Conservation (phyloP, 2,888 invertebrate genomes). For the Athrips mouffetella region DNA sequence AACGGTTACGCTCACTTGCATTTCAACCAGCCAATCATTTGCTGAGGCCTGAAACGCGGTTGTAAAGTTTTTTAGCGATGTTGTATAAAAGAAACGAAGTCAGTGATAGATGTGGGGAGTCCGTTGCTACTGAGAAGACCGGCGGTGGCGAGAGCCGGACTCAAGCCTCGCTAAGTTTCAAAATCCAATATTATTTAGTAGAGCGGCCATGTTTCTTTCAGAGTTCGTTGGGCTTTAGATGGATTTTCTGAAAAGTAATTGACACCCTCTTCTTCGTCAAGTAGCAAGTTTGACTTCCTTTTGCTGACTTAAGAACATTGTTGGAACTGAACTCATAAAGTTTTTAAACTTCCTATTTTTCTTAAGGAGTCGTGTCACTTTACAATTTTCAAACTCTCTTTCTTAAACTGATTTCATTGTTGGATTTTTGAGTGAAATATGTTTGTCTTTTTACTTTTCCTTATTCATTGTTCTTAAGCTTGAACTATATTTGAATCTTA, state of each 20-base stretch:
- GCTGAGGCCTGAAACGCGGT: slow-evolving; percentile 42
- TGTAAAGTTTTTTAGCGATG: slow-evolving; percentile 35
- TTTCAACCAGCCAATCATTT: slow-evolving; percentile 41
- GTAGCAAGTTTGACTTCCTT: slow-evolving; percentile 74
- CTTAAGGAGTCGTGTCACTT: slow-evolving; percentile 6
- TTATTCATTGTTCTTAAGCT: too few relatives aligned
- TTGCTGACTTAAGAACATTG: slow-evolving; percentile 29
- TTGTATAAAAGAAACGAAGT: slow-evolving; percentile 30
- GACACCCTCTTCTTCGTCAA: slow-evolving; percentile 67
- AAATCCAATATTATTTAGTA: slow-evolving; percentile 51
- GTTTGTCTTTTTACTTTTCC: background rate
- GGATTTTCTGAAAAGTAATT: slow-evolving; percentile 33
- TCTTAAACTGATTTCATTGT: background rate
- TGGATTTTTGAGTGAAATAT: background rate
- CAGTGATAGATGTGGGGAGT: slow-evolving; percentile 45
- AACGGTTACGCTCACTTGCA: slow-evolving; percentile 32
- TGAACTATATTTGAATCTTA: too few relatives aligned
- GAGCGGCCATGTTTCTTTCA: slow-evolving; percentile 57
- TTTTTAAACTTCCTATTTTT: slow-evolving; percentile 10
- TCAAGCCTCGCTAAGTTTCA: slow-evolving; percentile 60
- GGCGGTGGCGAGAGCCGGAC: slow-evolving; percentile 71
- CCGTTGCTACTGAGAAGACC: slow-evolving; percentile 73
- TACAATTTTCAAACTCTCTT: slow-evolving; percentile 3
- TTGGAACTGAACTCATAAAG: slow-evolving; percentile 1
- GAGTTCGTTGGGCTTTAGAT: slow-evolving; percentile 38